phyloP scores from a whole-genome alignment of 2,888 invertebrate genomes.

The Pristionchus japonicus region DNA sequence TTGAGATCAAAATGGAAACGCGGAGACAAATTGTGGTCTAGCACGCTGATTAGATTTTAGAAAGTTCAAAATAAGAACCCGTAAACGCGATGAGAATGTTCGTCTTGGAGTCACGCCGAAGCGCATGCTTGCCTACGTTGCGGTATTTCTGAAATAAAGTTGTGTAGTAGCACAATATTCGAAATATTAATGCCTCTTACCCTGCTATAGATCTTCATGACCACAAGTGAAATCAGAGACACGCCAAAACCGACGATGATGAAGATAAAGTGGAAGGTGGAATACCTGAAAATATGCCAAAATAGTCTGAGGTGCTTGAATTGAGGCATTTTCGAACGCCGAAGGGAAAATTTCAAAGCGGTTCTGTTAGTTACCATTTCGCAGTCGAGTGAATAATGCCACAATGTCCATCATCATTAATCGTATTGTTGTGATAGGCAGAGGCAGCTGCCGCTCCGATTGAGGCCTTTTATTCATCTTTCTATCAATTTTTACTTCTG shows the following conservation, averaged over 20 bases:
- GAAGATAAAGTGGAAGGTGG: slow-evolving; percentile 65
- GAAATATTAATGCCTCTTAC: slow-evolving; percentile 38
- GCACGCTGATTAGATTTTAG: too few species aligned
- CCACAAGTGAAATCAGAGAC: slow-evolving; percentile 56
- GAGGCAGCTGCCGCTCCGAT: background rate
- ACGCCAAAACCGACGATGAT: slow-evolving; percentile 60
- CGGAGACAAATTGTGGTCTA: too few species aligned
- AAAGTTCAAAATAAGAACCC: too few species aligned
- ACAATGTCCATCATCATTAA: slow-evolving; percentile 52
- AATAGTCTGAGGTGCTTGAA: background rate
- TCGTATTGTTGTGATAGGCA: background rate
- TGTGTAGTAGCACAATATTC: too few species aligned
- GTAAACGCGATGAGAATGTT: slow-evolving; percentile 30
- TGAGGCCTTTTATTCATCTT: background rate
- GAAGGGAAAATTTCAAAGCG: background rate
- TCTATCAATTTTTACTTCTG: too few species aligned
- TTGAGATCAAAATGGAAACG: too few species aligned
- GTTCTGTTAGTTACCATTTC: slow-evolving; percentile 48
- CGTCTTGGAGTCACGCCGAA: background rate
- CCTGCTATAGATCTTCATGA: slow-evolving; percentile 51
- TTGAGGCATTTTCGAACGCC: background rate
- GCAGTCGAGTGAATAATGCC: slow-evolving; percentile 65
- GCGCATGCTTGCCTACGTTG: background rate
- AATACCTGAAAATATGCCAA: slow-evolving; percentile 52
- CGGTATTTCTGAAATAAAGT: background rate